Evolutionary conservation across 2,113 vertebrate species (phyloP).

Genomic region (Alligator sinensis): DNA sequence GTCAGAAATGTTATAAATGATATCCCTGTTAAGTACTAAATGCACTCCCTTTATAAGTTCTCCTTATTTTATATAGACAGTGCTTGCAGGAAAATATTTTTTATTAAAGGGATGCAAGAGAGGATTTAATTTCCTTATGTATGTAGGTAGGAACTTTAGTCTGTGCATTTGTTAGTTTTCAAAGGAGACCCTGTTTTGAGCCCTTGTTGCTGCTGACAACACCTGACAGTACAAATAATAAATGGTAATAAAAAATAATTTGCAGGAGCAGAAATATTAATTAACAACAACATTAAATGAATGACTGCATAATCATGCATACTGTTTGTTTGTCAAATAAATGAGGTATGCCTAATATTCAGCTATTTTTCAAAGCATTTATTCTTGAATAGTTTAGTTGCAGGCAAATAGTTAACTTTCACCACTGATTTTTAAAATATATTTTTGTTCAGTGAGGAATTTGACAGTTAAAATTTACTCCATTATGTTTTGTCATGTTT

Average conservation of each 20-base stretch:
- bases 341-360: not conserved
- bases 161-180: not conserved
- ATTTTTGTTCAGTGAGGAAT: not conserved
- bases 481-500: not conserved
- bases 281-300: not conserved
- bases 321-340: not conserved
- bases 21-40: not conserved
- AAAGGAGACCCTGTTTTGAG: not conserved
- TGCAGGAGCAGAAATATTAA: not conserved
- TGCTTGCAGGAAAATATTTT: not conserved
- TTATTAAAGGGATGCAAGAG: no score
- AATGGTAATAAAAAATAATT: not conserved
- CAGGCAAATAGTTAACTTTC: not conserved
- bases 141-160: not conserved
- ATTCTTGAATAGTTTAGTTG: not conserved
- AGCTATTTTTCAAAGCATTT: not conserved
- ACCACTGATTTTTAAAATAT: not conserved
- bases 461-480: not conserved
- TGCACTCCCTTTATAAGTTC: not conserved
- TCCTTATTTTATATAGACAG: not conserved
- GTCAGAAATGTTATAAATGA: not conserved
- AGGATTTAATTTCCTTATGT: no score
- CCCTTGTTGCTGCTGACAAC: not conserved
- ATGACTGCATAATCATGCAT: not conserved
- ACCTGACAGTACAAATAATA: not conserved